phyloP scores from a whole-genome alignment of 1,140 invertebrate species.

The Lethrus apterus region DNA sequence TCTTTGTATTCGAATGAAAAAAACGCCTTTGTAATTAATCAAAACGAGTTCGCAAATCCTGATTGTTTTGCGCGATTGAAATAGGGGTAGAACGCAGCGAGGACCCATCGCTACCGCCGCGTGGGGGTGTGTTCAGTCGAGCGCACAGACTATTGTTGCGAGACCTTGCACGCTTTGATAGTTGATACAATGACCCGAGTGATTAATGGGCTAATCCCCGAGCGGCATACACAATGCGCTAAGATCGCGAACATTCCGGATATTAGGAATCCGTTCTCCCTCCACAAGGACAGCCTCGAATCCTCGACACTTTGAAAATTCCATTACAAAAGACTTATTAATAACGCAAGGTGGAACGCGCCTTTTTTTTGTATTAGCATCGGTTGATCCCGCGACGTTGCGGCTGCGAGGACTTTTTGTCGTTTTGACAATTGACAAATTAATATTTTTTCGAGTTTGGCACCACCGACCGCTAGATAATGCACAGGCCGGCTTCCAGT shows the following conservation, averaged over 20 bases:
- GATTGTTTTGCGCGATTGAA: constrained; percentile 22
- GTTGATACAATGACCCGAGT: constrained; percentile 43
- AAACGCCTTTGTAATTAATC: no score
- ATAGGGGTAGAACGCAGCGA: constrained; percentile 13
- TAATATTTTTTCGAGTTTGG: constrained; percentile 19
- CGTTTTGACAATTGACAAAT: constrained; percentile 25
- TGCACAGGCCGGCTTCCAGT: constrained; percentile 19
- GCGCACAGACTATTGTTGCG: constrained; percentile 42
- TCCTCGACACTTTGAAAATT: no score
- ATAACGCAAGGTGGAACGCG: no score
- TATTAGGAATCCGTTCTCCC: no score
- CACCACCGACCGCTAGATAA: constrained; percentile 22
- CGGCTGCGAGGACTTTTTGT: no score
- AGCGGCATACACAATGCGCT: constrained; percentile 40
- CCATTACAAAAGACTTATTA: no score
- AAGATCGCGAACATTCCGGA: constrained; percentile 41
- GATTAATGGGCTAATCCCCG: constrained; percentile 42
- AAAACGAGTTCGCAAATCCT: no score
- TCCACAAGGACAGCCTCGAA: no score
- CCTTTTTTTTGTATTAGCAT: no score
- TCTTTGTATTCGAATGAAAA: no score
- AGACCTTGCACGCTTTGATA: constrained; percentile 43
- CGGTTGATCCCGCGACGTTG: no score
- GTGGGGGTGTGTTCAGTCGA: constrained; percentile 33
- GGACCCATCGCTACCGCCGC: constrained; percentile 5